phyloP scores from a whole-genome alignment of 2,888 invertebrate species.

The Apeira syringaria region DNA sequence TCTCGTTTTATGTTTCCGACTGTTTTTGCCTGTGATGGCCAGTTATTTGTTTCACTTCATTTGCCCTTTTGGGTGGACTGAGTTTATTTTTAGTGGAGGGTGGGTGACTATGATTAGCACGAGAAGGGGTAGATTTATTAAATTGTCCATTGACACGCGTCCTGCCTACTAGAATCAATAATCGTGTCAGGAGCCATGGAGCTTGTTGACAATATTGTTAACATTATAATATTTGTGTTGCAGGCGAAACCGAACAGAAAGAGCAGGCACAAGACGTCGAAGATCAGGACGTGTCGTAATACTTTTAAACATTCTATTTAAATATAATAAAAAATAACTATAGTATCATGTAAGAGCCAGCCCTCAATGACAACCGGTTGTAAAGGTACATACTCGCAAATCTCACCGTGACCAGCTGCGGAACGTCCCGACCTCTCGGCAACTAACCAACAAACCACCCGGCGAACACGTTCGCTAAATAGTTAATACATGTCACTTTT shows the following conservation, averaged over 20 bases:
- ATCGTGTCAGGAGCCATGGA: background rate
- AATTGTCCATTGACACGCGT: slow-evolving; percentile 1
- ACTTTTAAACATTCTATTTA: slow-evolving; percentile 66
- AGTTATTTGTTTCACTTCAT: slow-evolving; percentile 13
- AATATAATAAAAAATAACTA: slow-evolving; percentile 79
- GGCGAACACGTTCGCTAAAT: slow-evolving; percentile 18
- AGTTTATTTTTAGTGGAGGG: slow-evolving; percentile 24
- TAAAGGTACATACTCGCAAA: slow-evolving; percentile 39
- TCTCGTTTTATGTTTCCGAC: background rate
- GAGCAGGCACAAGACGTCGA: slow-evolving; percentile 96
- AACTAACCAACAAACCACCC: slow-evolving; percentile 19
- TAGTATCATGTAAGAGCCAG: slow-evolving; percentile 79
- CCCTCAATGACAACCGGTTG: slow-evolving; percentile 70
- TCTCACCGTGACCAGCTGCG: slow-evolving; percentile 31
- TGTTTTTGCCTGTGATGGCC: slow-evolving; percentile 1
- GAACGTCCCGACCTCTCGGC: slow-evolving; percentile 4
- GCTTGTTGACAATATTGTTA: background rate
- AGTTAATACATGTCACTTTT: slow-evolving; percentile 17
- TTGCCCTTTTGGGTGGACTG: slow-evolving; percentile 23
- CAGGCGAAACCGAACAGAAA: slow-evolving; percentile 95
- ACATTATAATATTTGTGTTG: slow-evolving; percentile 40
- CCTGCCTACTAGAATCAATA: slow-evolving; percentile 4
- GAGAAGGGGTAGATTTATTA: slow-evolving; percentile 8
- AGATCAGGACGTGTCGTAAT: slow-evolving; percentile 98
- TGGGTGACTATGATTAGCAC: slow-evolving; percentile 20